Evolutionary conservation across 2,888 invertebrate genomes (phyloP).

Genomic region (Limnephilus lunatus): DNA sequence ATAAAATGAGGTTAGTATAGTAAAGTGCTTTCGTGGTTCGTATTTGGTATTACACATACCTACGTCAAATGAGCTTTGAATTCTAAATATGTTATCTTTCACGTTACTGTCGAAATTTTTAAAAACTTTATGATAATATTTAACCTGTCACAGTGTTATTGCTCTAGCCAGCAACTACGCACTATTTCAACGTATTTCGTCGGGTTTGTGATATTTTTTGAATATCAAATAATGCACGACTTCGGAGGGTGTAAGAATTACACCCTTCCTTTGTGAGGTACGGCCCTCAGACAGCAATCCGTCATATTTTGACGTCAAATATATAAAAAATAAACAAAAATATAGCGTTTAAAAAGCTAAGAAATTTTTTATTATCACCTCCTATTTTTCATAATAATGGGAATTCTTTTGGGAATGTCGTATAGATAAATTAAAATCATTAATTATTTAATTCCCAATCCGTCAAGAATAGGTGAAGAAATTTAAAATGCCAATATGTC

Average conservation of each 20-base stretch:
- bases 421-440: not conserved
- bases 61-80: not conserved
- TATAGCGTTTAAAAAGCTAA: constrained; percentile 18
- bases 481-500: too few species aligned
- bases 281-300: constrained; percentile 47
- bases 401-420: not conserved
- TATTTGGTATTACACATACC: not conserved
- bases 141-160: not conserved
- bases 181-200: not conserved
- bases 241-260: constrained; percentile 14
- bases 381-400: not conserved
- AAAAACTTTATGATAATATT: not conserved
- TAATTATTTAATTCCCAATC: not conserved
- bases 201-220: not conserved
- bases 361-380: not conserved
- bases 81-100: not conserved
- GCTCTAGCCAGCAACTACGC: not conserved
- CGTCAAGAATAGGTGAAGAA: too few species aligned
- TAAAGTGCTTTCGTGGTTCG: not conserved
- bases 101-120: not conserved
- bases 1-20: not conserved
- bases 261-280: constrained; percentile 21
- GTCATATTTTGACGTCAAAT: constrained; percentile 57
- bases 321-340: constrained; percentile 47
- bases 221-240: not conserved